Evolutionary conservation across 2,113 vertebrate species (phyloP).

Genomic region (Strigops habroptila): DNA sequence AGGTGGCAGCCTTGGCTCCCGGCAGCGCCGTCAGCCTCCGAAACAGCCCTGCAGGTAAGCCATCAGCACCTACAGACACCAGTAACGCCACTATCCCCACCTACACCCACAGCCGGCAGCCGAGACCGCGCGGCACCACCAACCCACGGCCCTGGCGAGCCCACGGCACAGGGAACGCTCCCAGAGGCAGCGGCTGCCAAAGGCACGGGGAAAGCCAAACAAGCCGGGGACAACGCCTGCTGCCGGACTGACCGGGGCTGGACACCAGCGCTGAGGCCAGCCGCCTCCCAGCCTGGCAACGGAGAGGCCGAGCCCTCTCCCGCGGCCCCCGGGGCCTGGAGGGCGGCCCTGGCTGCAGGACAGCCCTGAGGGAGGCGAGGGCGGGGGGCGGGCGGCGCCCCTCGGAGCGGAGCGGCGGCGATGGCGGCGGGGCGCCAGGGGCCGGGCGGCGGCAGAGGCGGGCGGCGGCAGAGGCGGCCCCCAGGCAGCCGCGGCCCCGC

Average conservation of each 20-base stretch:
- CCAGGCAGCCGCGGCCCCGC: not conserved
- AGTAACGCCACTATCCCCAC: fast-evolving
- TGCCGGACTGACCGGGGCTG: too few relatives aligned
- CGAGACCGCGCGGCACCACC: too few relatives aligned
- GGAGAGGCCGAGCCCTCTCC: too few relatives aligned
- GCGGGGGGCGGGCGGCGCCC: not conserved
- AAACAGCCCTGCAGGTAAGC: fast-evolving
- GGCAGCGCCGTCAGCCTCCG: fast-evolving
- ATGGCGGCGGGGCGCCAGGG: not conserved
- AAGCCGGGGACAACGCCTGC: not conserved
- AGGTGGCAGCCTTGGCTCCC: not conserved
- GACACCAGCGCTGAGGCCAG: not conserved
- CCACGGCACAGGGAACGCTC: fast-evolving
- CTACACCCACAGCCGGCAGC: not conserved
- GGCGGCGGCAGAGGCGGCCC: too few relatives aligned
- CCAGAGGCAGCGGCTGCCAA: not conserved
- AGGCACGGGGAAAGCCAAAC: too few relatives aligned
- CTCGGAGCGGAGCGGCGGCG: not conserved
- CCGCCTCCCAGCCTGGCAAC: fast-evolving
- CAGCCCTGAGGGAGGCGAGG: too few relatives aligned
- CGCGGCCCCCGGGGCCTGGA: too few relatives aligned
- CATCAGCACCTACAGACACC: fast-evolving
- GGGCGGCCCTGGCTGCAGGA: not conserved
- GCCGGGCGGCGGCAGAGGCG: not conserved
- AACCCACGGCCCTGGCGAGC: fast-evolving